These are phyloP conservation scores for Onychorhynchus coronatus DNA, from an alignment of 2,113 vertebrate genomes.

Conservation along the genomic window DNA sequence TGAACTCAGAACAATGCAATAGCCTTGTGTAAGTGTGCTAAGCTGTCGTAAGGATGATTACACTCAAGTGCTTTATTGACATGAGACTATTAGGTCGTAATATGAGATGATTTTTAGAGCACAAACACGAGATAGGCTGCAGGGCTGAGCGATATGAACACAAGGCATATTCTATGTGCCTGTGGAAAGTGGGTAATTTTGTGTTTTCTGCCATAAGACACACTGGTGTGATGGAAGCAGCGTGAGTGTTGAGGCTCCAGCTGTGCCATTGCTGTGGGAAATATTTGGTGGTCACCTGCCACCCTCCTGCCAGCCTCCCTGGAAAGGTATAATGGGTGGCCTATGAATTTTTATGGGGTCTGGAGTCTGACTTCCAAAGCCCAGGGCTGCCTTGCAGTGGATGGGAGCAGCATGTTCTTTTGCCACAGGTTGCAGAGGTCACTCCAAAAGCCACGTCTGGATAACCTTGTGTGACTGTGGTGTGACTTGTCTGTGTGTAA, in stretches of 20 bases:
- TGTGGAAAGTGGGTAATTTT: background rate
- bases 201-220: background rate
- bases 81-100: background rate
- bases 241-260: fast-evolving
- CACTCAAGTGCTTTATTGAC: background rate
- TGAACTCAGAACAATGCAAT: background rate
- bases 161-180: background rate
- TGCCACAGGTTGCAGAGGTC: background rate
- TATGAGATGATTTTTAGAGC: background rate
- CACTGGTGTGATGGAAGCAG: background rate
- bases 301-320: background rate
- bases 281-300: background rate
- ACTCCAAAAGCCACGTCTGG: background rate
- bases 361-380: background rate
- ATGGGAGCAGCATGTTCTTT: background rate
- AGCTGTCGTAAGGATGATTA: background rate
- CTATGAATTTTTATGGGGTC: background rate
- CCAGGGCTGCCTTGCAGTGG: fast-evolving
- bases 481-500: background rate
- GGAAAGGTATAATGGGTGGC: background rate
- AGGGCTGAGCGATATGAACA: background rate
- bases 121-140: background rate
- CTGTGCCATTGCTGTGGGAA: fast-evolving
- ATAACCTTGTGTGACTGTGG: background rate
- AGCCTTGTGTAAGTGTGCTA: background rate